Conservation (phyloP, 2,113 vertebrate species). For the Hemiscyllium ocellatum region DNA sequence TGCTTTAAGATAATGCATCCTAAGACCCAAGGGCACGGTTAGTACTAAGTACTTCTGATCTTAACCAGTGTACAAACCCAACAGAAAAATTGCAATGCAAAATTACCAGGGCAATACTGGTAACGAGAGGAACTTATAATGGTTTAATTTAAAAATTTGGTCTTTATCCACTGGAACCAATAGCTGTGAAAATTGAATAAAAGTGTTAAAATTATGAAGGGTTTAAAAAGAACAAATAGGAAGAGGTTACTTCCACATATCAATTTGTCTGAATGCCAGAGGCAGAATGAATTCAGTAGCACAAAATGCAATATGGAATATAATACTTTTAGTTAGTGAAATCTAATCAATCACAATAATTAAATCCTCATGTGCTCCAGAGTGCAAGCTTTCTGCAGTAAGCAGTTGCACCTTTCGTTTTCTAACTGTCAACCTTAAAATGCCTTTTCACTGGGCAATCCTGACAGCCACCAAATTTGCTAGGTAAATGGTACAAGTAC, state of each 20-base stretch:
- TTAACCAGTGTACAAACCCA: not conserved
- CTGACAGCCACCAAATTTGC: not conserved
- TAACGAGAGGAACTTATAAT: not conserved
- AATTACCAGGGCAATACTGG: not conserved
- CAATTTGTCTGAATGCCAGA: not conserved
- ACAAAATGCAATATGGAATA: not conserved
- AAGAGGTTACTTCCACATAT: not conserved
- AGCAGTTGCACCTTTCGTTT: not conserved
- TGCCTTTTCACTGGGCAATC: not conserved
- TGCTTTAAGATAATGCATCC: not conserved
- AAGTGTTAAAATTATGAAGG: not conserved
- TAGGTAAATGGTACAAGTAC: not conserved
- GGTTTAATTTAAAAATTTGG: not conserved
- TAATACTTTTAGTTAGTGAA: not conserved
- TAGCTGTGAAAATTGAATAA: not conserved
- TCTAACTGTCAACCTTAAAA: not conserved
- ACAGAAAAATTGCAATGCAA: not conserved
- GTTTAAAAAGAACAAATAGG: not conserved
- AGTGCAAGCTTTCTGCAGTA: not conserved
- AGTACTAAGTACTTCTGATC: not conserved
- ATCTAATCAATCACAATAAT: not conserved
- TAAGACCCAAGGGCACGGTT: not conserved
- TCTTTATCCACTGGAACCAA: not conserved
- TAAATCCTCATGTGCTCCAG: not conserved
- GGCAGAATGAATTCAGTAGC: not conserved